These are phyloP conservation scores for Hystrix brachyura DNA, from an alignment of 2,113 vertebrate genomes.

Conservation along the genomic window DNA sequence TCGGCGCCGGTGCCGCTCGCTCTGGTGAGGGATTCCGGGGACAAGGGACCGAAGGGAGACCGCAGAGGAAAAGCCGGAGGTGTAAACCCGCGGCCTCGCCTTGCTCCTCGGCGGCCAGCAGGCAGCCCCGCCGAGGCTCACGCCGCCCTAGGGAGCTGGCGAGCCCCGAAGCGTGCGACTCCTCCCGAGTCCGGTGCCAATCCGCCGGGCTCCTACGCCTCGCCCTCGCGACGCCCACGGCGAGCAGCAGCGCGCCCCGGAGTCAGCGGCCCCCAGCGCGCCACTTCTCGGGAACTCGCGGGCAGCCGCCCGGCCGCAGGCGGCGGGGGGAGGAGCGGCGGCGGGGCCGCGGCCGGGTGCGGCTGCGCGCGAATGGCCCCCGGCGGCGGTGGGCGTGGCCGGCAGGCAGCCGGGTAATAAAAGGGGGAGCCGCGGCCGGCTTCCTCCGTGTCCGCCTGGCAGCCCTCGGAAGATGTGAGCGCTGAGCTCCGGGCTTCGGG, in stretches of 20 bases:
- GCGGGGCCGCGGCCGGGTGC: background rate
- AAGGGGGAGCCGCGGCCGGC: background rate
- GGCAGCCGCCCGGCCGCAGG: slow-evolving; percentile 61
- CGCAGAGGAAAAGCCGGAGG: background rate
- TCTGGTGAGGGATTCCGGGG: background rate
- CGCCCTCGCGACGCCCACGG: slow-evolving; percentile 18
- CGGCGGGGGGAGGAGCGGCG: slow-evolving; percentile 35
- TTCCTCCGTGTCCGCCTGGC: background rate
- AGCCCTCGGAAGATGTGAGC: background rate
- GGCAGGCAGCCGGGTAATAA: background rate
- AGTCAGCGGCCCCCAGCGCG: slow-evolving; percentile 36
- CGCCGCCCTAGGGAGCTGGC: background rate
- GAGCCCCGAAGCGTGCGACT: too few relatives aligned
- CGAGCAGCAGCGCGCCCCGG: background rate
- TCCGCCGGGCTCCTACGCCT: background rate
- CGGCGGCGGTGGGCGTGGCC: background rate
- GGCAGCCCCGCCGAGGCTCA: background rate
- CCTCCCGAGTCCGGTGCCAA: background rate
- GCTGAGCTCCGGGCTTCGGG: too few relatives aligned
- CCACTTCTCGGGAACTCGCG: slow-evolving; percentile 69
- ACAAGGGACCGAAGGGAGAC: background rate
- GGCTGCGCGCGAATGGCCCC: background rate
- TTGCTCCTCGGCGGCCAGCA: too few relatives aligned
- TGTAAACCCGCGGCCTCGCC: background rate
- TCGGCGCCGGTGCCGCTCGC: background rate